A percentile compares a stretch with the other conserved stretches of the same genome.
Conservation (phyloP, 2,888 invertebrate genomes). For the Lasioglossum lativentre region DNA sequence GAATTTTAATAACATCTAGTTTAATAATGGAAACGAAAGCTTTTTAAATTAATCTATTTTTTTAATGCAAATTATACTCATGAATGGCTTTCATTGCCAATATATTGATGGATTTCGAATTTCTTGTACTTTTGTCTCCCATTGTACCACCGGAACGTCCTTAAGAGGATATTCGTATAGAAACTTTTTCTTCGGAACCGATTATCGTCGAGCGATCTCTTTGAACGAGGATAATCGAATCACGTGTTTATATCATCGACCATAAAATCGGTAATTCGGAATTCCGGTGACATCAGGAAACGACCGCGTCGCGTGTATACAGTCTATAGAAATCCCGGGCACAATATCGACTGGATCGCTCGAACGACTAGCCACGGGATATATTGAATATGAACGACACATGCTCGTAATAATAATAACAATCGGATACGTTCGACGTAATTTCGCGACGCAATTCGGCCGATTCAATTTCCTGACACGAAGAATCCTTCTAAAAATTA, state of each 20-base stretch:
- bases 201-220: not conserved
- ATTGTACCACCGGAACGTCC: no score
- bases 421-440: not conserved
- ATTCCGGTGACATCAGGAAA: conserved; percentile 27
- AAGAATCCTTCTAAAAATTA: conserved; percentile 11
- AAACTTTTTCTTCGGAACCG: not conserved
- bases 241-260: not conserved
- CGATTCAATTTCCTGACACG: not conserved
- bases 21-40: no score
- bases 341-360: not conserved
- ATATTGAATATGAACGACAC: not conserved
- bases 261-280: conserved; percentile 7
- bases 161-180: not conserved
- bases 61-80: no score
- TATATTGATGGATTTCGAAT: no score
- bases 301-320: not conserved
- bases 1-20: no score
- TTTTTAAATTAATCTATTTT: no score
- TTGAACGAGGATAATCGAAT: not conserved
- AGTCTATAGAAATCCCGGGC: not conserved
- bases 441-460: not conserved
- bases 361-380: not conserved
- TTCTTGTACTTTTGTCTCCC: no score
- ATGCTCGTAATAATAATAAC: not conserved
- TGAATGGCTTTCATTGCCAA: no score